Percentiles rank a stretch among this genome's conserved stretches.
Conservation (phyloP, 2,797 vertebrate genomes). For the Coregonus suidteri region DNA sequence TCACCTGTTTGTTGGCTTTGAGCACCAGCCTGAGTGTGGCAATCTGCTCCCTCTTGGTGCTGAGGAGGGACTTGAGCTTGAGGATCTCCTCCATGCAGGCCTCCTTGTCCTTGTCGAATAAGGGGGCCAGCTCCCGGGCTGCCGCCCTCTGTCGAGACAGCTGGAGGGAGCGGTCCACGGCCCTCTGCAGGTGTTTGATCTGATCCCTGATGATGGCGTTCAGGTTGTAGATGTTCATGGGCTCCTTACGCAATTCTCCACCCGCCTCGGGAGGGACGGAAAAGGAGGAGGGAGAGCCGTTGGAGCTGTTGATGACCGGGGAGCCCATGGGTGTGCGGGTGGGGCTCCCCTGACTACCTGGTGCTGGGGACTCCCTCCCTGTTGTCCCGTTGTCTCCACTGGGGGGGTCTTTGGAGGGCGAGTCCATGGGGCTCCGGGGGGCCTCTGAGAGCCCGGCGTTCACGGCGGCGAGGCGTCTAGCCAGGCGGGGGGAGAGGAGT, state of each 20-base stretch:
- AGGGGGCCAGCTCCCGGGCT: conserved; percentile 88
- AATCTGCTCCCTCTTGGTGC: conserved; percentile 97
- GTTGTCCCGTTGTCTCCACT: conserved; percentile 5
- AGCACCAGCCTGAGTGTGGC: conserved; percentile 93
- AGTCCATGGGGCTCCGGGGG: conserved; percentile 80
- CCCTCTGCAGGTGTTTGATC: conserved; percentile 97
- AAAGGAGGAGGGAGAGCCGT: conserved; percentile 40
- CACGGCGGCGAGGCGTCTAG: conserved; percentile 81
- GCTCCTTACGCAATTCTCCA: conserved; percentile 93
- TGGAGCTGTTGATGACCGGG: conserved; percentile 77
- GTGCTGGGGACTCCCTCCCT: conserved; percentile 55
- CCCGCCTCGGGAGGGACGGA: conserved; percentile 84
- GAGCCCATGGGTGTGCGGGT: conserved; percentile 81
- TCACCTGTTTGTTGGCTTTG: conserved; percentile 98
- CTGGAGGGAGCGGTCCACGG: conserved; percentile 93
- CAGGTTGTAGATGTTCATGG: conserved; percentile 99
- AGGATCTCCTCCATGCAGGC: conserved; percentile 96
- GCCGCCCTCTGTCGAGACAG: conserved; percentile 93
- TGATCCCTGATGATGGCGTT: conserved; percentile 98
- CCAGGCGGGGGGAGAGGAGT: conserved; percentile 88
- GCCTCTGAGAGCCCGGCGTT: conserved; percentile 78
- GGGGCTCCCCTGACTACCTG: conserved; percentile 78
- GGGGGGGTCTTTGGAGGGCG: conserved; percentile 79
- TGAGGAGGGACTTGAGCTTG: conserved; percentile 95
- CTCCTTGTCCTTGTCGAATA: conserved; percentile 97